phyloP scores from a whole-genome alignment of 2,113 vertebrate genomes.

The Andinoacara biseriatus region DNA sequence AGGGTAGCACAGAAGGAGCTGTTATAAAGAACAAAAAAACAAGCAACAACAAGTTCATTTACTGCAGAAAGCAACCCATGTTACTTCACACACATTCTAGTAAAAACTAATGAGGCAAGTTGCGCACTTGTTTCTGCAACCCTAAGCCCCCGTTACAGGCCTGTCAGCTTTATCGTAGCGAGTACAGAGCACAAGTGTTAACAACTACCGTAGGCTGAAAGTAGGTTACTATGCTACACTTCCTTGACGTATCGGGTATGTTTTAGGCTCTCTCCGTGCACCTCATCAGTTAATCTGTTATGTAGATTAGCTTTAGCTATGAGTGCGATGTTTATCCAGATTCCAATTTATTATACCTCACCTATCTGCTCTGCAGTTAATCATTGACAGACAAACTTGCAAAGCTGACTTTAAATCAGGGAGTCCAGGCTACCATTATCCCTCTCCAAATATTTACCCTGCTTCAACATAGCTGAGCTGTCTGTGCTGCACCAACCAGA shows the following conservation, averaged over 20 bases:
- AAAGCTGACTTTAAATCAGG: slow-evolving; percentile 59
- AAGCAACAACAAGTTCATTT: slow-evolving; percentile 41
- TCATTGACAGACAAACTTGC: slow-evolving; percentile 58
- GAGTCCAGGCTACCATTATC: slow-evolving; percentile 64
- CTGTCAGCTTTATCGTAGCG: background rate
- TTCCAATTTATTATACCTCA: slow-evolving; percentile 35
- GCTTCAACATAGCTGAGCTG: slow-evolving; percentile 65
- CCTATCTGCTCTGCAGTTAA: slow-evolving; percentile 47
- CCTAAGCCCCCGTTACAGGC: slow-evolving; percentile 3
- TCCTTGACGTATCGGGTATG: background rate
- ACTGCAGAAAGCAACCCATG: slow-evolving; percentile 10
- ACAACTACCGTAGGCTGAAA: background rate
- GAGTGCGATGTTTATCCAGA: slow-evolving; percentile 2
- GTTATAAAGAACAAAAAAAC: slow-evolving; percentile 47
- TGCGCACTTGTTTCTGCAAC: slow-evolving; percentile 15
- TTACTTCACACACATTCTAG: slow-evolving; percentile 15
- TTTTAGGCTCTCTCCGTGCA: background rate
- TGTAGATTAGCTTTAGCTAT: background rate
- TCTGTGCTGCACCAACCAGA: slow-evolving; percentile 57
- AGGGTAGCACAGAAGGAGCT: slow-evolving; percentile 44
- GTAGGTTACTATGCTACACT: background rate
- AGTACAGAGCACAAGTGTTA: background rate
- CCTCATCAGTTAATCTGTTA: background rate
- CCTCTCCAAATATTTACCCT: slow-evolving; percentile 76
- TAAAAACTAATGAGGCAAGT: slow-evolving; percentile 39